phyloP scores from a whole-genome alignment of 2,797 vertebrate species.

The Morelia viridis region DNA sequence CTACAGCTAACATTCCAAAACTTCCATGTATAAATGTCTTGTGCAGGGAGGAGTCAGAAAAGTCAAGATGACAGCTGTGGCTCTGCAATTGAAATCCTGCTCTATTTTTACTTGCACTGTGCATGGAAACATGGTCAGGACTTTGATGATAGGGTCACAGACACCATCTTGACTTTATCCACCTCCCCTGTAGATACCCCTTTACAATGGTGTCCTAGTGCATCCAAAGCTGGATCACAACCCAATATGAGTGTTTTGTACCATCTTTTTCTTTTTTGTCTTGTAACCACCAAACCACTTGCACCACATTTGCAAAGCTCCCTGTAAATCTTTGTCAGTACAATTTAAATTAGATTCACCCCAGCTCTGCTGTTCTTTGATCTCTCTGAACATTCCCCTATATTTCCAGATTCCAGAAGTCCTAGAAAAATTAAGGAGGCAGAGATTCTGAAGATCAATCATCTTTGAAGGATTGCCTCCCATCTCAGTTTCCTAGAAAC shows the following conservation, averaged over 20 bases:
- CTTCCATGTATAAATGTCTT: background rate
- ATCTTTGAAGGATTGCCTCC: background rate
- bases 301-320: slow-evolving; percentile 1
- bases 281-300: background rate
- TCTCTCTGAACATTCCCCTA: background rate
- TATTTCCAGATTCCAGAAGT: background rate
- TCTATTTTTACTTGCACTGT: background rate
- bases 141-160: no score
- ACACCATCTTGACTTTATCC: background rate
- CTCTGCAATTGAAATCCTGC: background rate
- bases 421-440: background rate
- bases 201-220: background rate
- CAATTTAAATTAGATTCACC: background rate
- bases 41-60: background rate
- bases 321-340: background rate
- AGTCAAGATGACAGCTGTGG: background rate
- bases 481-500: background rate
- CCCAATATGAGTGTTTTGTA: background rate
- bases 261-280: background rate
- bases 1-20: background rate
- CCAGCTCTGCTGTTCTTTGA: background rate
- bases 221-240: background rate
- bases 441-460: background rate
- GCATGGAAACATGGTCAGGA: background rate
- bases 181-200: background rate